Evolutionary conservation across 2,797 vertebrate species (phyloP).

Genomic region (Zenarchopterus dispar): DNA sequence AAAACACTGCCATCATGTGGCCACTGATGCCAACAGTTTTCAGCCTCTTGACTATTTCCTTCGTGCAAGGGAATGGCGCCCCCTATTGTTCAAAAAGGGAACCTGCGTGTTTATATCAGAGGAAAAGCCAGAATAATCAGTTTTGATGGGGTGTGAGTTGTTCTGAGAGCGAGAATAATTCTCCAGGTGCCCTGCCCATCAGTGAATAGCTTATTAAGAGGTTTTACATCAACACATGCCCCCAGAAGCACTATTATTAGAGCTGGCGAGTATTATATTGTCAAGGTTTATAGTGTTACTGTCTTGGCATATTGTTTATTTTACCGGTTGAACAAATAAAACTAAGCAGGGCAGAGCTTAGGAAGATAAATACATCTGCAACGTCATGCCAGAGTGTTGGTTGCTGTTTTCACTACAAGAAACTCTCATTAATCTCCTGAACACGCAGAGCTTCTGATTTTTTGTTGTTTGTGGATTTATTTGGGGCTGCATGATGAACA

Average conservation of each 20-base stretch:
- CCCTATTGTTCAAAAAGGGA: slow-evolving; percentile 15
- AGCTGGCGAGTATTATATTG: not conserved
- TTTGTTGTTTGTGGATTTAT: not conserved
- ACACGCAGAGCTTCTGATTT: not conserved
- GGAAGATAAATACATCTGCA: not conserved
- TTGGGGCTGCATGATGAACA: not conserved
- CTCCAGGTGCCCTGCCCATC: not conserved
- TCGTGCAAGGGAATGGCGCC: slow-evolving; percentile 9
- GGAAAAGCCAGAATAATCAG: not conserved
- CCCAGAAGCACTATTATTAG: slow-evolving; percentile 3
- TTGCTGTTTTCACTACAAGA: not conserved
- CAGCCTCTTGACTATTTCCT: not conserved
- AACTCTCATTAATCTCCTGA: not conserved
- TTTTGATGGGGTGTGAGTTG: not conserved
- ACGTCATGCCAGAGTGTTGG: not conserved
- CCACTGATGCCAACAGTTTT: not conserved
- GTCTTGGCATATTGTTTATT: not conserved
- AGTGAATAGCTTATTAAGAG: slow-evolving; percentile 16
- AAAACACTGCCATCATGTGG: slow-evolving; percentile 62
- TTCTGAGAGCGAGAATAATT: not conserved
- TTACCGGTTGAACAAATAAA: not conserved
- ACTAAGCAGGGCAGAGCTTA: not conserved
- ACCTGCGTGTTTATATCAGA: slow-evolving; percentile 3
- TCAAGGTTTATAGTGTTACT: not conserved
- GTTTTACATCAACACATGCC: slow-evolving; percentile 1